A percentile compares a stretch with the other conserved stretches of the same genome.
These are phyloP conservation scores for Himalopsyche anomala DNA, from an alignment of 2,888 invertebrate genomes.

Conservation along the genomic window DNA sequence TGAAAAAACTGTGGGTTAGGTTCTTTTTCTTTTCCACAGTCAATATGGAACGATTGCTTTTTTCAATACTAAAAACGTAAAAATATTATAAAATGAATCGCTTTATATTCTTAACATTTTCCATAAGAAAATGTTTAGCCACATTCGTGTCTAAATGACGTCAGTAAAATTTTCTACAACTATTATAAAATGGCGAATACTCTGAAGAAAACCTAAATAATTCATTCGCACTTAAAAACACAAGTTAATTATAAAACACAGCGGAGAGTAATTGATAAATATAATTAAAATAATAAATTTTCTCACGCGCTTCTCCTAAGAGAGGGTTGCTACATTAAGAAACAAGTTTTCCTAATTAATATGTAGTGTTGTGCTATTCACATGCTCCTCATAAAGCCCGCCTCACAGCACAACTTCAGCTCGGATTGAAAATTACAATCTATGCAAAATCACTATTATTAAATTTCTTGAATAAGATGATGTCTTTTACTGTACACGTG, in stretches of 20 bases:
- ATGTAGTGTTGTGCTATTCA: conserved; percentile 28
- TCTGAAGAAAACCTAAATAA: neutral
- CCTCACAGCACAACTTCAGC: neutral
- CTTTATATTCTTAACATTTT: no score
- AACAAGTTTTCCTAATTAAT: conserved; percentile 34
- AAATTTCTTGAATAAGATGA: neutral
- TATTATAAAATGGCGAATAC: neutral
- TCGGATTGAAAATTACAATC: neutral
- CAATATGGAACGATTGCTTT: no score
- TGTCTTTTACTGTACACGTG: no score
- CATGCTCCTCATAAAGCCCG: conserved; percentile 14
- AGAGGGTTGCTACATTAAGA: conserved; percentile 34
- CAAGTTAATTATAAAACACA: conserved; percentile 34
- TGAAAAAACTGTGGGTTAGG: no score
- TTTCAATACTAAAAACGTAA: no score
- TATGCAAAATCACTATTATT: neutral
- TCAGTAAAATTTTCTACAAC: neutral
- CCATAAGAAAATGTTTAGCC: no score
- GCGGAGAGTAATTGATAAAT: conserved; percentile 18
- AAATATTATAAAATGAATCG: no score
- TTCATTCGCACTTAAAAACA: conserved; percentile 19
- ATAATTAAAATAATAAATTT: conserved; percentile 30
- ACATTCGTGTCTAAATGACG: no score
- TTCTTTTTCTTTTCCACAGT: no score
- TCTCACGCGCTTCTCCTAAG: conserved; percentile 4